A percentile compares a stretch with the other conserved stretches of the same genome.
Evolutionary conservation across 2,888 invertebrate genomes (phyloP).

Genomic region (Elaeidobius kamerunicus): DNA sequence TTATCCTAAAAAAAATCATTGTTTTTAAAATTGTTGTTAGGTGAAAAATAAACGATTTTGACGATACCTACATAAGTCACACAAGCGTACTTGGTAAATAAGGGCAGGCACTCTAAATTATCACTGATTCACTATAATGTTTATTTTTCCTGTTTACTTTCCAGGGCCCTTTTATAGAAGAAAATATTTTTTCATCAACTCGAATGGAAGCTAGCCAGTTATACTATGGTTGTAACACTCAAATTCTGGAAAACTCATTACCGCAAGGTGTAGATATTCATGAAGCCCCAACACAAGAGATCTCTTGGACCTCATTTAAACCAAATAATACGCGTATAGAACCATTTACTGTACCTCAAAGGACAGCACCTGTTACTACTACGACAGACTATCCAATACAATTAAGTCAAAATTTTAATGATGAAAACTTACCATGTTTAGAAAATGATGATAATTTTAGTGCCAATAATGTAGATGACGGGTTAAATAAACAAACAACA

Average conservation of each 20-base stretch:
- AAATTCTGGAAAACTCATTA: constrained; percentile 30
- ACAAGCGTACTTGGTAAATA: too few relatives aligned
- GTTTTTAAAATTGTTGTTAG: too few relatives aligned
- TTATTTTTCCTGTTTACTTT: too few relatives aligned
- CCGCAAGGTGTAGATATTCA: constrained; percentile 29
- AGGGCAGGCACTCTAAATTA: too few relatives aligned
- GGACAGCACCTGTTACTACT: neutral
- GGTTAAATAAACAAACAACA: constrained; percentile 13
- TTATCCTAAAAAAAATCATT: too few relatives aligned
- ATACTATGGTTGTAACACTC: constrained; percentile 38
- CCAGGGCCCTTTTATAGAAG: too few relatives aligned
- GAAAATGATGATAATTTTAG: constrained; percentile 18
- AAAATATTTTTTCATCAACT: too few relatives aligned
- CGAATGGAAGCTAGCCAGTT: constrained; percentile 33
- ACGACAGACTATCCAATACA: neutral
- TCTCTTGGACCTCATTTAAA: constrained; percentile 13
- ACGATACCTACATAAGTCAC: too few relatives aligned
- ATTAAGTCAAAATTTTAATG: constrained; percentile 3
- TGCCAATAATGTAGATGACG: constrained; percentile 20
- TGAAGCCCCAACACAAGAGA: constrained; percentile 33
- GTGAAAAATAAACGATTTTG: too few relatives aligned
- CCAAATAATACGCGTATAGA: neutral
- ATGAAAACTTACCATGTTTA: constrained; percentile 7
- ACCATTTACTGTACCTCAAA: neutral
- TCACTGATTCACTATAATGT: too few relatives aligned